Evolutionary conservation across 2,113 vertebrate genomes (phyloP).

Genomic region (Oceanodroma tethys): DNA sequence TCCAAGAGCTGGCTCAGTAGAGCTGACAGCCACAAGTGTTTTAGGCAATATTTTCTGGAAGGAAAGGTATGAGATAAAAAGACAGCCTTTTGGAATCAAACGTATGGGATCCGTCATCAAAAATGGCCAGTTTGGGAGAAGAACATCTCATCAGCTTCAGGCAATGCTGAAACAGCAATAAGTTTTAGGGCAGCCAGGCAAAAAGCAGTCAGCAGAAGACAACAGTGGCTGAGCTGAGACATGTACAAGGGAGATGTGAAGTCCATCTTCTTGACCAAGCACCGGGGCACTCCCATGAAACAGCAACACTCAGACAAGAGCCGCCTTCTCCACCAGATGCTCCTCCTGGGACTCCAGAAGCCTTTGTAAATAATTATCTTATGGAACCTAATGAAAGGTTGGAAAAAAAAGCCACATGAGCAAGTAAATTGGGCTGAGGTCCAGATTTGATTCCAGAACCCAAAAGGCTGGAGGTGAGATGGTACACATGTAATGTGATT

Average conservation of each 20-base stretch:
- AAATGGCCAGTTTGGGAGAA: background rate
- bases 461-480: background rate
- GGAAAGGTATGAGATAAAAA: too few species aligned
- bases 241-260: background rate
- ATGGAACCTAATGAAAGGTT: background rate
- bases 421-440: background rate
- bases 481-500: fast-evolving
- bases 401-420: fast-evolving
- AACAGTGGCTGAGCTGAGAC: background rate
- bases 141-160: background rate
- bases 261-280: background rate
- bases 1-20: background rate
- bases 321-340: background rate
- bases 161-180: background rate
- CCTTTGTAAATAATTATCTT: background rate
- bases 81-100: background rate
- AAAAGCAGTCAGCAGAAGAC: background rate
- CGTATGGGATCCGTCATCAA: background rate
- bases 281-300: background rate
- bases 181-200: background rate
- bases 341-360: background rate
- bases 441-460: background rate
- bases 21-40: background rate
- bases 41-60: background rate
- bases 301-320: background rate